Base-by-base conservation (phyloP, 1,140 invertebrate genomes). In the Tetramorium parvispinum region DNA sequence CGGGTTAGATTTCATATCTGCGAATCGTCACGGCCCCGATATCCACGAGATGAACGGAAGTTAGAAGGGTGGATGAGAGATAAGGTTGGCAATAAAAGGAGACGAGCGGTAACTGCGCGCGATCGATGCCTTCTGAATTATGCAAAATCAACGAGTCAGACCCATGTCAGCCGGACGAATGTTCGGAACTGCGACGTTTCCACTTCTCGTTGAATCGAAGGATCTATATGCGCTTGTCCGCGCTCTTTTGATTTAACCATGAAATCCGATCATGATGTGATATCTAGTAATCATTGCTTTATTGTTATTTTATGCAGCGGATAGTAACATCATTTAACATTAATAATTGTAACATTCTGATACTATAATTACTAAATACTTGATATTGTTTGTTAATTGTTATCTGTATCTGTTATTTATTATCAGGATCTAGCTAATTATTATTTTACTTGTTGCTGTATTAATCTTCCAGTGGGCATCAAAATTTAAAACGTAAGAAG, bases 121-220 rank as follows among this genome's bases (percentile, higher is more conserved):
- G 82, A 55, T 78, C 49, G 66, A 61, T 70, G 68, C 83, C 83
- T 82, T 10, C n/a, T 89, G 71, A 90, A 91, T 90, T 90, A 91
- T 91, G 89, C 86, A 86, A 86, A 91, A 88, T 90, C 89, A 88
- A 88, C 81, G 76, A 90, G 63, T 88, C 86, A 82, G 81, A 89
- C 86, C 76, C 86, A 81, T 87, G 88, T 90, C 89, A 90, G 76
- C 86, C 68, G n/a, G 68, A 81, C 59, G 76, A 71, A 21, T 40
- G 55, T 32, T 77, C 55, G 8, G 51, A 76, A 88, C 59, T 76
- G 71, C 46, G 63, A 68, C 66, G 21, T 73, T 68, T 88, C 61
- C 16, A 57, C 61, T 82, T 71, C 55, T 57, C 37, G 51, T 43
- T 27, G 71, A 49, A 37, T 76, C 63, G 13, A 13, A 46, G 8